A percentile compares a stretch with the other conserved stretches of the same genome.
phyloP scores from a whole-genome alignment of 2,888 invertebrate species.

The Amphipoea lucens region DNA sequence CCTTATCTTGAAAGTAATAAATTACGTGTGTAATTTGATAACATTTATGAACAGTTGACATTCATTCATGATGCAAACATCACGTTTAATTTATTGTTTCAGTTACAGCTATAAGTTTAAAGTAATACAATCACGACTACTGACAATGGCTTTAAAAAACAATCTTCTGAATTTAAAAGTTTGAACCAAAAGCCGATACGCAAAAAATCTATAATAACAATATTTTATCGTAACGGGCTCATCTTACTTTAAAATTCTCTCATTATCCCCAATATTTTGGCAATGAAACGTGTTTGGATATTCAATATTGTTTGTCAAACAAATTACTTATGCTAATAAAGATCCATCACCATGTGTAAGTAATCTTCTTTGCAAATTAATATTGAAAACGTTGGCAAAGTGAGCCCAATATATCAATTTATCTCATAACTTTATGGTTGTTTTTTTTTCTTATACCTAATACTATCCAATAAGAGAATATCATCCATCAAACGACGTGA shows the following conservation, averaged over 20 bases:
- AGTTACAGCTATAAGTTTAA: not conserved
- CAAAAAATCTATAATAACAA: not conserved
- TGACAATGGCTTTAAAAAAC: not conserved
- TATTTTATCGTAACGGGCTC: not conserved
- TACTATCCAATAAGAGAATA: constrained; percentile 50
- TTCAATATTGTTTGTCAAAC: constrained; percentile 40
- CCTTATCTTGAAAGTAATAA: constrained; percentile 50
- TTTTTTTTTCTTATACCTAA: constrained; percentile 53
- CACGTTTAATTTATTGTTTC: not conserved
- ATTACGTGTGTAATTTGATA: constrained; percentile 44
- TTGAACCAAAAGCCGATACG: not conserved
- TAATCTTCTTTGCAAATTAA: constrained; percentile 39
- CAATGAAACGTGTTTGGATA: constrained; percentile 15
- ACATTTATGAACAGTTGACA: constrained; percentile 43
- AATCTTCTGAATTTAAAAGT: not conserved
- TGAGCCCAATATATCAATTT: constrained; percentile 60
- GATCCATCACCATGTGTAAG: constrained; percentile 46
- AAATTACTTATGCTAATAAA: constrained; percentile 37
- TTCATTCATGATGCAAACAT: constrained; percentile 13
- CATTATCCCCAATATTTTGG: constrained; percentile 21
- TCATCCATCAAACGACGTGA: constrained; percentile 71
- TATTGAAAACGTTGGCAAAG: constrained; percentile 33
- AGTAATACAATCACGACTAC: not conserved
- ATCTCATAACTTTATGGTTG: constrained; percentile 41
- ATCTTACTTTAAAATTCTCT: constrained; percentile 12